Conservation (phyloP, 2,888 invertebrate species). For the Arctia plantaginis region DNA sequence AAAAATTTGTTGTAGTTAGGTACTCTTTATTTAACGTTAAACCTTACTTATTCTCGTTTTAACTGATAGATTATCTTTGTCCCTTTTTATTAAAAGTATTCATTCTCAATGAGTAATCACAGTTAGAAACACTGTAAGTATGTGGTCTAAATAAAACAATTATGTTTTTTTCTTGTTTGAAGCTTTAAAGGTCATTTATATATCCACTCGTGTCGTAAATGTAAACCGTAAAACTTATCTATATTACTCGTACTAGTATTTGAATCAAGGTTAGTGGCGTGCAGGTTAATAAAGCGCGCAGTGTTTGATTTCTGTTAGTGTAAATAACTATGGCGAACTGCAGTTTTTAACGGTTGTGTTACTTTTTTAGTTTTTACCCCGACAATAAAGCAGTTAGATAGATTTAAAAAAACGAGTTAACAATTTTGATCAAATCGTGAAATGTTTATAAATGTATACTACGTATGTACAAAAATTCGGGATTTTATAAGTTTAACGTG, state of each 20-base stretch:
- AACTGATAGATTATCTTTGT: background rate
- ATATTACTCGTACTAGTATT: background rate
- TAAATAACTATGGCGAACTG: background rate
- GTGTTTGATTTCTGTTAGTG: background rate
- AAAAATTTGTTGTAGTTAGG: background rate
- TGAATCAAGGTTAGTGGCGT: background rate
- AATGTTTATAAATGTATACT: background rate
- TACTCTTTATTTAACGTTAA: background rate
- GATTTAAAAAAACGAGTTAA: background rate
- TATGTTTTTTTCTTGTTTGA: background rate
- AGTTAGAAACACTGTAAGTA: background rate
- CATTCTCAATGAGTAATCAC: background rate
- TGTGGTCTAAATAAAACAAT: background rate
- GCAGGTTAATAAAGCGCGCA: background rate
- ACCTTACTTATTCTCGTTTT: background rate
- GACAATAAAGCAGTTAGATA: background rate
- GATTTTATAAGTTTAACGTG: too few relatives aligned
- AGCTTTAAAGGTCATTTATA: background rate
- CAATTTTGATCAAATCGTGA: background rate
- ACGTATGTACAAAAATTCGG: background rate
- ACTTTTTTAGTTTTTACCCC: background rate
- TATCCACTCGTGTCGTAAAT: background rate
- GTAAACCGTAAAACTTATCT: background rate
- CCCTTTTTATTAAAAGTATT: background rate
- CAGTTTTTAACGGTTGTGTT: background rate